Evolutionary conservation across 2,113 vertebrate species (phyloP).

Genomic region (Falco punctatus): DNA sequence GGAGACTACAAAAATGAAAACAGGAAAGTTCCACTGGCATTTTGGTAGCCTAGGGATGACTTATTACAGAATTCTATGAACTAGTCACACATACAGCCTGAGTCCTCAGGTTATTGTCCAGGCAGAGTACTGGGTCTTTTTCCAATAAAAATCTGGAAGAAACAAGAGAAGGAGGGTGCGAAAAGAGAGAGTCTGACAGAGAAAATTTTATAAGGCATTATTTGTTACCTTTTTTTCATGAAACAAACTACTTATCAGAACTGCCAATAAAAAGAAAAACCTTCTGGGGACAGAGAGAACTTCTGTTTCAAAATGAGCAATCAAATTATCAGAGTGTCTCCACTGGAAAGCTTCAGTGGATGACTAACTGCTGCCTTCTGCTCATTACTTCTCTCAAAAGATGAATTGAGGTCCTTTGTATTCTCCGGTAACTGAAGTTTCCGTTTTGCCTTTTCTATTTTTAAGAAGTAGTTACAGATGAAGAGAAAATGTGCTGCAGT

Average conservation of each 20-base stretch:
- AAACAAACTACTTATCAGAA: slow-evolving; percentile 51
- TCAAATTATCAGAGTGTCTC: slow-evolving; percentile 69
- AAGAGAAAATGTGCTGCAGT: slow-evolving; percentile 68
- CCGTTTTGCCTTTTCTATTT: slow-evolving; percentile 73
- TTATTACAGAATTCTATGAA: neutral
- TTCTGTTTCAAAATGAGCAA: slow-evolving; percentile 68
- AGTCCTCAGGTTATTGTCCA: neutral
- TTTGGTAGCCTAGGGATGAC: neutral
- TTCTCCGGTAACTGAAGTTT: slow-evolving; percentile 69
- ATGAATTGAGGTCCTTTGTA: slow-evolving; percentile 66
- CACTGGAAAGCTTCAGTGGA: slow-evolving; percentile 65
- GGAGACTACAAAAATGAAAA: neutral
- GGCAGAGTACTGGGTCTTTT: neutral
- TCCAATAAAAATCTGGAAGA: neutral
- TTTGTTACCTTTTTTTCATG: slow-evolving; percentile 33
- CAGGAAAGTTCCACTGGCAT: neutral
- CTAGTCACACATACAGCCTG: neutral
- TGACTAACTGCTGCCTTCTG: slow-evolving; percentile 71
- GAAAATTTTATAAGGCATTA: slow-evolving; percentile 12
- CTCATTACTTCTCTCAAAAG: slow-evolving; percentile 71
- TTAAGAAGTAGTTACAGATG: slow-evolving; percentile 73
- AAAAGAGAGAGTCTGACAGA: neutral
- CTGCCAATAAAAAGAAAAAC: slow-evolving; percentile 61
- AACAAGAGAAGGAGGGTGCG: neutral
- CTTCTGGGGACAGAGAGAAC: slow-evolving; percentile 55